A percentile compares a stretch with the other conserved stretches of the same genome.
Evolutionary conservation across 1,140 invertebrate species (phyloP).

Genomic region (Brachionus rotundiformis): DNA sequence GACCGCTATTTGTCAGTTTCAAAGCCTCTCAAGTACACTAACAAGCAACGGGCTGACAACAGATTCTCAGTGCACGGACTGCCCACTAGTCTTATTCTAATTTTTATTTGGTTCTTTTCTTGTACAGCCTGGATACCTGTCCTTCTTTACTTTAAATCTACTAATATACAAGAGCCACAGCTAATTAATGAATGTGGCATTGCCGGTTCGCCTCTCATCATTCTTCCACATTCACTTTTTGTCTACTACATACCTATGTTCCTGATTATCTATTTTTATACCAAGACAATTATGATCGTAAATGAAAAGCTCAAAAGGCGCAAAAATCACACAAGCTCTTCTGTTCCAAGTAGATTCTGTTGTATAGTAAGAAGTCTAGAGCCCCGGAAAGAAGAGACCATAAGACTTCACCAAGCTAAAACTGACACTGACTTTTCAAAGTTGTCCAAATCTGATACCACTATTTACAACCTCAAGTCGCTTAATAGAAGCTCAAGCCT

Average conservation of each 20-base stretch:
- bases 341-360: not conserved
- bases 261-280: constrained; percentile 41
- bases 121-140: constrained; percentile 40
- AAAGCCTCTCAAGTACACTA: constrained; percentile 77
- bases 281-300: constrained; percentile 37
- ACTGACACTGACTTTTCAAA: not conserved
- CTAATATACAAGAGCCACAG: not conserved
- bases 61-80: constrained; percentile 19
- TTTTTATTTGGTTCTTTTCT: constrained; percentile 49
- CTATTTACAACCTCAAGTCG: not conserved
- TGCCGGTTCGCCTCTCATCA: constrained; percentile 11
- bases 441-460: not conserved
- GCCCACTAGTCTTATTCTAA: constrained; percentile 24
- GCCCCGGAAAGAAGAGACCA: not conserved
- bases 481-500: not conserved
- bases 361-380: not conserved
- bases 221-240: constrained; percentile 16
- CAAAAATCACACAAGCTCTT: not conserved
- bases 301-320: constrained; percentile 32
- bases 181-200: not conserved
- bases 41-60: constrained; percentile 9
- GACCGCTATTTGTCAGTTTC: constrained; percentile 82
- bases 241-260: constrained; percentile 50
- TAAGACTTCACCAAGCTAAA: not conserved
- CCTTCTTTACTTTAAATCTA: constrained; percentile 26